Percentiles rank a stretch among this genome's conserved stretches.
These are phyloP conservation scores for Hippocampus zosterae DNA, from an alignment of 2,113 vertebrate species.

Conservation along the genomic window DNA sequence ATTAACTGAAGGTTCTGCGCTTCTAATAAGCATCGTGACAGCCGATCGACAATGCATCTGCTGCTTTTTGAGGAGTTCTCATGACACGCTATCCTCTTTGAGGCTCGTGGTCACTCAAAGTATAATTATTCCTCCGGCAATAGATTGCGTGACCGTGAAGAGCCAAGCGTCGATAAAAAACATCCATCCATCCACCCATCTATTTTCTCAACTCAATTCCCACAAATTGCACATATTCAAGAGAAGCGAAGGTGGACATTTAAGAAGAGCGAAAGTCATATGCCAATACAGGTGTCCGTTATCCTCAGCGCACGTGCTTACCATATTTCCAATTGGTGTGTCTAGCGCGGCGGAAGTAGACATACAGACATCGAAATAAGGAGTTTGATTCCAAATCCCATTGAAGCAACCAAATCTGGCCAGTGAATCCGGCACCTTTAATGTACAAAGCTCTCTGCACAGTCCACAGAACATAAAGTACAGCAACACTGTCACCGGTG, in stretches of 20 bases:
- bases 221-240: neutral
- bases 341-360: too few relatives aligned
- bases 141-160: neutral
- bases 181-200: too few relatives aligned
- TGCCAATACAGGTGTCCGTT: too few relatives aligned
- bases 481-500: constrained; percentile 17
- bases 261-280: too few relatives aligned
- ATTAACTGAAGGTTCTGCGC: constrained; percentile 62
- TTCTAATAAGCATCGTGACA: constrained; percentile 63
- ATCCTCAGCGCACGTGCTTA: too few relatives aligned
- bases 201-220: too few relatives aligned
- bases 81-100: constrained; percentile 39
- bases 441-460: constrained; percentile 19
- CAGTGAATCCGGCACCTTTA: constrained; percentile 12
- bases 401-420: neutral
- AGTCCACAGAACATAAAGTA: constrained; percentile 37
- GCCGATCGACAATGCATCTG: constrained; percentile 70
- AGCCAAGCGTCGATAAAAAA: neutral
- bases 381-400: constrained; percentile 8
- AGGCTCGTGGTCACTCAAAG: constrained; percentile 14
- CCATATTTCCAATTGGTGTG: neutral
- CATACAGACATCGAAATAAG: neutral
- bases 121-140: neutral
- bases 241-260: neutral
- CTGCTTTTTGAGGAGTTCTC: constrained; percentile 51